Evolutionary conservation across 1,140 invertebrate species (phyloP).

Genomic region (Limonius californicus): DNA sequence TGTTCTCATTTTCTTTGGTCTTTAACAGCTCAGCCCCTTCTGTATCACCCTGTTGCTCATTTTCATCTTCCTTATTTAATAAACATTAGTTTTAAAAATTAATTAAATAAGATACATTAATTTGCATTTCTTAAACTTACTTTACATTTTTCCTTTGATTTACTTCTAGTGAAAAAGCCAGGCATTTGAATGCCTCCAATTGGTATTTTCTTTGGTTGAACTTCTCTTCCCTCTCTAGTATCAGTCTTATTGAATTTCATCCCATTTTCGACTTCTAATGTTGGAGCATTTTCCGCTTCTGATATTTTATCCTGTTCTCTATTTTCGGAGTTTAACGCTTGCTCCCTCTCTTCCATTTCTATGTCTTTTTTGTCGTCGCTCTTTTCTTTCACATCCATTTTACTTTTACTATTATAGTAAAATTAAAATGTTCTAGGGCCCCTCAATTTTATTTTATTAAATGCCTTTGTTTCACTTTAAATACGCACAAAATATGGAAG

Average conservation of each 20-base stretch:
- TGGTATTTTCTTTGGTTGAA: constrained; percentile 74
- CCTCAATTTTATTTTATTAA: not conserved
- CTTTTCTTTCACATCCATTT: constrained; percentile 44
- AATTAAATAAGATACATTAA: not conserved
- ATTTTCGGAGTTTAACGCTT: constrained; percentile 65
- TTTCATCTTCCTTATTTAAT: constrained; percentile 32
- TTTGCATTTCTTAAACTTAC: constrained; percentile 35
- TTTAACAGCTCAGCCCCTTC: constrained; percentile 43
- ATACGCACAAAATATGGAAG: not conserved
- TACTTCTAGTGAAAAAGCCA: constrained; percentile 72
- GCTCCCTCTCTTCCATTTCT: constrained; percentile 66
- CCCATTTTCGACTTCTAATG: constrained; percentile 45
- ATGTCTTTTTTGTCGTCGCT: constrained; percentile 68
- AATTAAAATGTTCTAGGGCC: not conserved
- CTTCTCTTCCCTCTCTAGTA: constrained; percentile 63
- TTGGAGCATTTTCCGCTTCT: constrained; percentile 39
- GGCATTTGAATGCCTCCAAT: constrained; percentile 80
- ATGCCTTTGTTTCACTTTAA: not conserved
- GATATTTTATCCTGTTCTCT: constrained; percentile 47
- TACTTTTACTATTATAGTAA: no score
- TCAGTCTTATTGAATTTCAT: constrained; percentile 50
- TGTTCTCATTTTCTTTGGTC: constrained; percentile 37
- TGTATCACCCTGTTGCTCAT: constrained; percentile 31
- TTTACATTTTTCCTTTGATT: constrained; percentile 66
- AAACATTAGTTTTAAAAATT: not conserved